Percentiles rank a stretch among this genome's conserved stretches.
Conservation (phyloP, 2,888 invertebrate genomes). For the Drosophila picticornis region DNA sequence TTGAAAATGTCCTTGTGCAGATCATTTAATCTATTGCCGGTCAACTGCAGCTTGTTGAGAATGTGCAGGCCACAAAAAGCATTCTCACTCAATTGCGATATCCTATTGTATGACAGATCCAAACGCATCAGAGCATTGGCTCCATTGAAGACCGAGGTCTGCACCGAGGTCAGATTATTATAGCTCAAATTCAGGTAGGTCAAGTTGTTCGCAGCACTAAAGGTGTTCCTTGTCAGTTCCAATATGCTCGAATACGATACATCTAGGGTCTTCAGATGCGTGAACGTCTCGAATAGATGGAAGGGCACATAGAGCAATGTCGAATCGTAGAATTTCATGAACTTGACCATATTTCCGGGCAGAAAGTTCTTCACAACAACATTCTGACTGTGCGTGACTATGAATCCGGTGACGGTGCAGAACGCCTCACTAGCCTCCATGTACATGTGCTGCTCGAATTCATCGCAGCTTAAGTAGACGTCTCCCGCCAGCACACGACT, state of each 20-base stretch:
- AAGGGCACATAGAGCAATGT: conserved; percentile 83
- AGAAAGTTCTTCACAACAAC: conserved; percentile 79
- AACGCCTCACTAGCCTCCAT: conserved; percentile 76
- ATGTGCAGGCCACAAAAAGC: conserved; percentile 81
- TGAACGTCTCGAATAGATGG: conserved; percentile 83
- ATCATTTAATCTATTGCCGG: conserved; percentile 73
- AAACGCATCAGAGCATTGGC: conserved; percentile 81
- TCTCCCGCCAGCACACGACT: conserved; percentile 65
- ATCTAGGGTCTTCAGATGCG: conserved; percentile 81
- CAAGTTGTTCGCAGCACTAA: conserved; percentile 81
- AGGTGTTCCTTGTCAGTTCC: conserved; percentile 83
- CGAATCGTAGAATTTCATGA: conserved; percentile 85
- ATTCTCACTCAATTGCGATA: conserved; percentile 76
- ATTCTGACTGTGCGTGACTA: conserved; percentile 83
- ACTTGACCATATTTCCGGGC: conserved; percentile 80
- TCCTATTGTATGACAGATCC: conserved; percentile 82
- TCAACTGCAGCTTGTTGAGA: conserved; percentile 82
- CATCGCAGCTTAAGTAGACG: conserved; percentile 83
- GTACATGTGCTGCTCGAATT: conserved; percentile 83
- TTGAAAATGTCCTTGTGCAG: conserved; percentile 81
- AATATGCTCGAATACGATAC: conserved; percentile 83
- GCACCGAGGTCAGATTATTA: conserved; percentile 82
- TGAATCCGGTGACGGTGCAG: conserved; percentile 83
- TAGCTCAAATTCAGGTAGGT: conserved; percentile 82
- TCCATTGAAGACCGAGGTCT: conserved; percentile 83